These are phyloP conservation scores for Brachypodius melanocephalos DNA, from an alignment of 2,113 vertebrate species.

Conservation along the genomic window DNA sequence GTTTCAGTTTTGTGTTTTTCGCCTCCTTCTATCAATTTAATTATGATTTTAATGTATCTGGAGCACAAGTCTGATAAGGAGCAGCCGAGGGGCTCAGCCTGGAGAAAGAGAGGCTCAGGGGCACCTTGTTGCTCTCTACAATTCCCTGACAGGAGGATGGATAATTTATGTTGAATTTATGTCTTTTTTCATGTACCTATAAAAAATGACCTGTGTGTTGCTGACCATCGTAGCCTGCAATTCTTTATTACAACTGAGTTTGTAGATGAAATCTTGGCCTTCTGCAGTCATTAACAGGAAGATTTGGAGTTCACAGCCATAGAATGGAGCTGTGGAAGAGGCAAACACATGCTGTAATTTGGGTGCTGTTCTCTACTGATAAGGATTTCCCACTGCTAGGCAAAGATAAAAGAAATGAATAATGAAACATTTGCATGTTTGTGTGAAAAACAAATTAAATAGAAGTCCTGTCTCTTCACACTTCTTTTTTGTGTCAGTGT, in stretches of 20 bases:
- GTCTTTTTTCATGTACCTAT: background rate
- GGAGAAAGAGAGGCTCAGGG: background rate
- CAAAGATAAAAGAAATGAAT: background rate
- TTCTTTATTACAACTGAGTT: background rate
- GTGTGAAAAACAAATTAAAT: background rate
- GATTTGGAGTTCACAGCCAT: background rate
- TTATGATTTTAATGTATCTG: background rate
- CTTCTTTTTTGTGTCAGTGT: background rate
- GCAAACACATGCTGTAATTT: background rate
- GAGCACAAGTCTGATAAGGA: background rate
- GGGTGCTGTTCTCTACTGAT: background rate
- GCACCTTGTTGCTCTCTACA: background rate
- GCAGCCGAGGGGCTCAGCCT: background rate
- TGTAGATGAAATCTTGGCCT: background rate
- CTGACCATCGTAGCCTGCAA: background rate
- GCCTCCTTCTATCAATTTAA: background rate
- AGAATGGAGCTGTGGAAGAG: background rate
- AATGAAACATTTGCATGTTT: background rate
- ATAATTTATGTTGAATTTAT: background rate
- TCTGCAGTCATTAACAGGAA: background rate
- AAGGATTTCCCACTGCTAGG: background rate
- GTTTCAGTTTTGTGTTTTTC: background rate
- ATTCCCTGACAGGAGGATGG: background rate
- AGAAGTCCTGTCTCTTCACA: background rate
- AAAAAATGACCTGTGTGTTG: background rate